Evolutionary conservation across 30 jellyfish, hydroid and myxozoan species (phyloP), one percentile per base, ranked within the genome.

Genomic region (Aurelia aurita complex sp. Pacific): DNA sequence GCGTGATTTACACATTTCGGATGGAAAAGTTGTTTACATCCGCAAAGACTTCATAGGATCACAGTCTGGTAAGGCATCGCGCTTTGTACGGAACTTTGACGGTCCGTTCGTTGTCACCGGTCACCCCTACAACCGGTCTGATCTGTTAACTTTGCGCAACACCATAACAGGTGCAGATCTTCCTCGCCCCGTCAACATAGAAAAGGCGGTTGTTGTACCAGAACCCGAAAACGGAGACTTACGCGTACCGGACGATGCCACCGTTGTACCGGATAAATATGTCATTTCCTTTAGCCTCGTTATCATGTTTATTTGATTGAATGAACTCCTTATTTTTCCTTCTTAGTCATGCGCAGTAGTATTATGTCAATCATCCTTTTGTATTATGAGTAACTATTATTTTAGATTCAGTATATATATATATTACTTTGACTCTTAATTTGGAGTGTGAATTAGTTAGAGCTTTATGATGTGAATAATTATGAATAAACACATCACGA

Each of bases 91-190:
- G 11, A 46, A 46, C 14, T 46, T 46, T 46, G 13, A 46, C 7
- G 57, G 57, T 46, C 57, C 52, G 16, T 3, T 7, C 52, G 54
- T 74, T 3, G 84, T 74, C 55, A 52, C 42, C 4, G 70, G 84
- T 53, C 84, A 74, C 18, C 72, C 84, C 0, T 74, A 46, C 71
- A 51, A 43, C 5, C 67, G 84, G 23, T 74, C 84, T 1, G 84
- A 40, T 40, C 18, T 74, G 14, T 14, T 59, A 43, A 52, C 67
- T 7, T 59, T 51, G 35, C 84, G 71, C 46, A 74, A 74, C 38
- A 2, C 13, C 9, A 13, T 8, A 35, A 61, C 70, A 29, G 38
- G 38, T 3, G 17, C 12, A 61, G 34, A 61, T 61, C 38, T 61
- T 14, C 38, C 34, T 2, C 57, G 34, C 70, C 34, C 70, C 10